Evolutionary conservation across 2,888 invertebrate genomes (phyloP), one percentile per base, ranked within the genome.

Genomic region (Limnephilus rhombicus): DNA sequence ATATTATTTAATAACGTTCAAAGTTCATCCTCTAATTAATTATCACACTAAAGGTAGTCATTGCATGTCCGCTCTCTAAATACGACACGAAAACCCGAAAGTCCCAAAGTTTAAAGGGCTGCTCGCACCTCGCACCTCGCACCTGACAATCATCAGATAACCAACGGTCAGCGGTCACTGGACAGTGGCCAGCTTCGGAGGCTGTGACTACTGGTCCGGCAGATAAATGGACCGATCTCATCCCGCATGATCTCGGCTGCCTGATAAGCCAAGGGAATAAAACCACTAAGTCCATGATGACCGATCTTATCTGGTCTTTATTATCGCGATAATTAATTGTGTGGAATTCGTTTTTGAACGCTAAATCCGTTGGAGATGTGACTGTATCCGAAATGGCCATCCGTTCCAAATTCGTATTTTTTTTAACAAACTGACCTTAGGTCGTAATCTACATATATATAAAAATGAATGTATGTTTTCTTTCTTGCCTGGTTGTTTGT

Each of bases 271-370:
- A 68, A 3, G 68, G 81, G 80, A 91, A 87, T 82, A 85, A 87
- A 91, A 80, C 41, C 31, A 37, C 68, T 34, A 68, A 31, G 34
- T 18, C 29, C 86, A 81, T 83, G 49, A 37, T 34, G 53, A 49
- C 49, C 82, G 91, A 91, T 91, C 83, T 91, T 93, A 93, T 93
- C 93, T 53, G 82, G 80, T 41, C 88, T 92, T 82, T 92, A 92
- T 93, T 92, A 90, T 91, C 53, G 88, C 83, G 92, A 93, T 93
- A 93, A 93, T 93, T 93, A 93, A 93, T 93, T 92, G 92, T 37
- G 91, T 31, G 53, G 81, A 87, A 49, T 89, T 90, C 80, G 81
- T 85, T 85, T 89, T 82, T 29, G 85, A 89, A 87, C 85, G 90
- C 92, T 86, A 80, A 68, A 83, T 90, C 53, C 90, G 12, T 68